Evolutionary conservation across 1,140 invertebrate species (phyloP), one percentile per base, ranked within the genome.

Genomic region (Ostrea denselamellosa): DNA sequence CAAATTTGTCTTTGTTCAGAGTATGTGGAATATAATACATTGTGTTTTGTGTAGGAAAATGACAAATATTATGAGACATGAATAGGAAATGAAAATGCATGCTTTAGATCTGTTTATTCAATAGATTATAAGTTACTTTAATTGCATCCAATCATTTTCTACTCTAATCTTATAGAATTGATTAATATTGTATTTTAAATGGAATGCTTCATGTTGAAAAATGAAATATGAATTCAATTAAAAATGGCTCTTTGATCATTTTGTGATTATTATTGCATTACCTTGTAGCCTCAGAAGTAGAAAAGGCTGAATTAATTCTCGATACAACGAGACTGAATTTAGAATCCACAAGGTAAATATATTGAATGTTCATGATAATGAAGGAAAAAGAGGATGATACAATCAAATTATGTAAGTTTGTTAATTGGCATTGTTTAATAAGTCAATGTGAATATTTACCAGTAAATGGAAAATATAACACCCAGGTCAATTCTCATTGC

Each of bases 261-360:
- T 10, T 4, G 10, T 28, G 25, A 14, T 34, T 77, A 77, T 77
- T 77, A 28, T 25, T 77, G 9, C 12, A 77, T 77, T 77, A 22
- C 68, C 8, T 90, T 90, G 22, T 87, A 94, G 93, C 92, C 34
- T 92, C 91, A n/a, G 93, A 93, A 77, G 92, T 94, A 19, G 93
- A 94, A 53, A 93, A 94, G 58, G 92, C 93, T 44, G 93, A 94
- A 86, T 83, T 94, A 34, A 92, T 92, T 77, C 83, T 94, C 10
- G 92, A 94, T 58, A 91, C 90, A 22, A 93, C 92, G 12, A 91
- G 91, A 62, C 90, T 91, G 62, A 91, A 90, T 54, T 89, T 94
- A 52, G 93, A 94, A 17, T 89, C 44, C 12, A 88, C 89, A 19
- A 87, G 90, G 92, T 93, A 89, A 92, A 92, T 93, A 77, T 44